Conservation (phyloP, 1,140 invertebrate genomes). For the Grapholita molesta region DNA sequence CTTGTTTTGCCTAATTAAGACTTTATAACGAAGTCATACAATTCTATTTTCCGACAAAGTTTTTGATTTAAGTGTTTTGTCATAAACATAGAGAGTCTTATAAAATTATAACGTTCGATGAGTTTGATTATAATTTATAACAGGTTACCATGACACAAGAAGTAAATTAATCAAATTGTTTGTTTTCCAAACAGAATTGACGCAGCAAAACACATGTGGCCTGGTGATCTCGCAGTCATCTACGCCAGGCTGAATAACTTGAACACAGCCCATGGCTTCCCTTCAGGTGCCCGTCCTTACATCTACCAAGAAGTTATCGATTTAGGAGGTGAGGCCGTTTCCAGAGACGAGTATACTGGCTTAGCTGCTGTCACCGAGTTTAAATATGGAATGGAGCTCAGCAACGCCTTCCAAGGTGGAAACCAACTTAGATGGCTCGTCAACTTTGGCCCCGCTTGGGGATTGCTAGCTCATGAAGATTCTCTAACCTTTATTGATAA, state of each 20-base stretch:
- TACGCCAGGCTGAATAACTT: slow-evolving; percentile 74
- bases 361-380: slow-evolving; percentile 88
- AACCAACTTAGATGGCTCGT: slow-evolving; percentile 50
- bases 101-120: too few species aligned
- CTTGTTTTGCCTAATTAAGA: too few species aligned
- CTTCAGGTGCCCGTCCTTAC: slow-evolving; percentile 76
- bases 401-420: slow-evolving; percentile 51
- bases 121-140: too few species aligned
- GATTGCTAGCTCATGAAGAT: slow-evolving; percentile 49
- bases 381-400: slow-evolving; percentile 75
- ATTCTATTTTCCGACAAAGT: too few species aligned
- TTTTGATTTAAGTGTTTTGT: too few species aligned
- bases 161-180: background rate
- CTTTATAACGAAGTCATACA: too few species aligned
- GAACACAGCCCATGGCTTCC: slow-evolving; percentile 77
- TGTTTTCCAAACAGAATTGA: slow-evolving; percentile 71
- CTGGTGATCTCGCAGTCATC: slow-evolving; percentile 75
- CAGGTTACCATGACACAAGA: too few species aligned
- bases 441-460: slow-evolving; percentile 72
- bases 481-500: slow-evolving; percentile 78
- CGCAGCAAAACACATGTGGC: slow-evolving; percentile 87
- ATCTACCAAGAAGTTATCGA: slow-evolving; percentile 91
- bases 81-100: too few species aligned
- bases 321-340: slow-evolving; percentile 67
- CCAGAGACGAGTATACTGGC: slow-evolving; percentile 78